Base-by-base conservation (phyloP, 92 coral and sea anemone genomes). In the Phenganax marumi region DNA sequence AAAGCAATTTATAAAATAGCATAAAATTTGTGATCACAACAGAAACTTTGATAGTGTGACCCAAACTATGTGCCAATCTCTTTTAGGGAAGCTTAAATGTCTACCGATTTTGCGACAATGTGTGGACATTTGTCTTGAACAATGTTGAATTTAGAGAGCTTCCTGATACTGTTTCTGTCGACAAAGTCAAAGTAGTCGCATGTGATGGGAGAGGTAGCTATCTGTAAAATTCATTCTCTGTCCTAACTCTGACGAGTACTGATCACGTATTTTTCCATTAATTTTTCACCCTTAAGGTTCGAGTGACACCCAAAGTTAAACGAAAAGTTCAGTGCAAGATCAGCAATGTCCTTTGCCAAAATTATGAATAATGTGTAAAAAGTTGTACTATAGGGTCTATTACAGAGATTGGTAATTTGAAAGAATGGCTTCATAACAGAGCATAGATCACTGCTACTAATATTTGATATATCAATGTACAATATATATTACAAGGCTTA, bases 91-190 rank as follows among this genome's bases (percentile, higher is more conserved):
- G 86, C 70, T 86, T 96, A 73, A 92, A 92, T 72, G 91, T 95
- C 10, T 95, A 95, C 85, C 85, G 98, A 80, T 95, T 95, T 80
- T 95, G 98, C 64, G 98, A 95, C 77, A 95, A 95, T 89, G 98
- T 95, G 12, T 95, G 98, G 98, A 95, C 98, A 68, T 95, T 95
- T 82, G 98, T 95, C 14, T 85, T 95, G 16, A 86, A 93, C 76
- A 86, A 86, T 86, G 98, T 95, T 57, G 97, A 92, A 72, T 95
- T 95, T 77, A 58, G 93, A 79, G 98, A 95, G 26, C 89, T 95
- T 75, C 81, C 68, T 17, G 98, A 95, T 39, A 79, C 91, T 33
- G 91, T 92, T 25, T 85, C 85, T 55, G 98, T 93, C n/a, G 90
- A 91, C 51, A 95, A 95, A 85, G 97, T 95, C 64, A 95, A 95